phyloP scores from a whole-genome alignment of 2,888 invertebrate genomes.

The Drosophila buzzatii region DNA sequence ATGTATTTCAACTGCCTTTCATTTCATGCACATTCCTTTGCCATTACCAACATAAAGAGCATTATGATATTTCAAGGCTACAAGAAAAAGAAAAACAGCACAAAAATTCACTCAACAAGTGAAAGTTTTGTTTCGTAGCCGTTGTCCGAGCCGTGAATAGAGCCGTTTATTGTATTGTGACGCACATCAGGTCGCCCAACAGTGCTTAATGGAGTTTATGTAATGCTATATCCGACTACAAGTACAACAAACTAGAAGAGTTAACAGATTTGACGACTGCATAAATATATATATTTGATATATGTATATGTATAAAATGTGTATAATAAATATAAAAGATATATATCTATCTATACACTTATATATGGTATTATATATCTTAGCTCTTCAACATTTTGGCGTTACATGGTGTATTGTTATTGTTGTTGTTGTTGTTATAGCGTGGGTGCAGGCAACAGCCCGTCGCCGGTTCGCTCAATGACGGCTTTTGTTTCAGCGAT shows the following conservation, averaged over 20 bases:
- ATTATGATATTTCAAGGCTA: constrained; percentile 39
- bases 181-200: constrained; percentile 24
- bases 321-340: background rate
- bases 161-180: constrained; percentile 25
- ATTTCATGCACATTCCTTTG: constrained; percentile 22
- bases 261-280: constrained; percentile 18
- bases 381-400: constrained; percentile 8
- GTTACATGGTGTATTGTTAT: constrained; percentile 5
- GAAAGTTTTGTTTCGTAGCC: constrained; percentile 39
- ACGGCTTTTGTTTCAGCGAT: constrained; percentile 63
- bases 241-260: constrained; percentile 16
- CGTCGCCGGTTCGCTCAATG: constrained; percentile 23
- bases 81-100: background rate
- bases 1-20: constrained; percentile 22
- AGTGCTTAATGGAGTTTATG: constrained; percentile 24
- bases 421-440: constrained; percentile 43
- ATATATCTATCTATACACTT: background rate
- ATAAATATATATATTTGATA: background rate
- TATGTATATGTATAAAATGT: background rate
- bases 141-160: background rate
- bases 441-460: constrained; percentile 48
- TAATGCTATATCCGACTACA: constrained; percentile 18
- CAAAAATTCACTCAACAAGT: constrained; percentile 27
- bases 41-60: constrained; percentile 20
- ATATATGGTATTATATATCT: constrained; percentile 17